Percentiles rank a stretch among this genome's conserved stretches.
These are phyloP conservation scores for Beaufortia kweichowensis DNA, from an alignment of 2,113 vertebrate genomes.

Conservation along the genomic window DNA sequence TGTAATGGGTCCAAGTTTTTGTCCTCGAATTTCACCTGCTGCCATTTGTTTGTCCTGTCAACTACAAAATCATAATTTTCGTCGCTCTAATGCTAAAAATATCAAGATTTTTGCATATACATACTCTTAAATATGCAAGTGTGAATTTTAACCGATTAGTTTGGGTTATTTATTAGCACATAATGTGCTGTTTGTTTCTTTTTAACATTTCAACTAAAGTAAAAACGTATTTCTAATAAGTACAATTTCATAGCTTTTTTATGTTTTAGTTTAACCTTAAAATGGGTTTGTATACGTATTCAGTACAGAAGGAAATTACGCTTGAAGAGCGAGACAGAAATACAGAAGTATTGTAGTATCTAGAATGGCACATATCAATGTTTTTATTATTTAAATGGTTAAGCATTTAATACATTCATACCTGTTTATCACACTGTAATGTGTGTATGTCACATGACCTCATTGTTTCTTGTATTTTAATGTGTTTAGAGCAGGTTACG, in stretches of 20 bases:
- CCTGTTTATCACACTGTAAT: too few species aligned
- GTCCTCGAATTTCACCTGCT: background rate
- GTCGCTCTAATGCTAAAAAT: background rate
- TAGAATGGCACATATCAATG: background rate
- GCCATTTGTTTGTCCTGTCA: background rate
- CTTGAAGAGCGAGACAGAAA: background rate
- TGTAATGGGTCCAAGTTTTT: conserved; percentile 9
- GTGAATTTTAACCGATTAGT: background rate
- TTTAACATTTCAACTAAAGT: background rate
- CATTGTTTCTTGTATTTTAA: background rate
- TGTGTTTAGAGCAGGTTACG: background rate
- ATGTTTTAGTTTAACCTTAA: background rate
- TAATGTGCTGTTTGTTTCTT: background rate
- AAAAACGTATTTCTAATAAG: background rate
- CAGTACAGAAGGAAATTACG: too few species aligned
- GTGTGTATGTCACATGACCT: too few species aligned
- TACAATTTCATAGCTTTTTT: background rate
- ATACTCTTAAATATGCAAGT: conserved; percentile 8
- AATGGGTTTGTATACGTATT: background rate
- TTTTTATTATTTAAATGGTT: too few species aligned
- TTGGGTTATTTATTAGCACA: background rate
- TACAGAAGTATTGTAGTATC: background rate
- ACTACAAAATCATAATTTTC: background rate
- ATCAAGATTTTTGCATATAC: background rate
- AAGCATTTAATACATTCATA: too few species aligned